Evolutionary conservation across 2,888 invertebrate genomes (phyloP), one percentile per base, ranked within the genome.

Genomic region (Ormyrus rosae): DNA sequence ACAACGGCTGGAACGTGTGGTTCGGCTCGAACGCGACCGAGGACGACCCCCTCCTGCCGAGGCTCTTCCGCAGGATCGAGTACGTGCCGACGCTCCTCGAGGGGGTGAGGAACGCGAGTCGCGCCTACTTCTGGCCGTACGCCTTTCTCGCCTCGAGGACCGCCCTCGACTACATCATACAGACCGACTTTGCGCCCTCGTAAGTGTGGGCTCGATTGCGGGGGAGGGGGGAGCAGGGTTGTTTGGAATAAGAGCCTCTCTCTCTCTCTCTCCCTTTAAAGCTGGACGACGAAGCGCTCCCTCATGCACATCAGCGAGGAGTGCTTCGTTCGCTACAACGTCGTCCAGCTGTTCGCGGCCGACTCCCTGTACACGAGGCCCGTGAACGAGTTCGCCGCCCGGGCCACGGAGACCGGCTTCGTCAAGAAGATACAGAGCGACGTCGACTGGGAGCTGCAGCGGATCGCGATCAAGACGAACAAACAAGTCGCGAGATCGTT

Each of bases 71-170:
- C 84, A 93, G 94, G 87, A 90, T 95, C 81, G 95, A 96, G 87
- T 92, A 94, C 13, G 94, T 96, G 2, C 92, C 94, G 0, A 92
- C 92, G 69, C 91, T 96, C 2, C 92, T 93, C 84, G 92, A 94
- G 10, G 96, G 96, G 0, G 92, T 96, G 6, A 93, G 92, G 70
- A 96, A 96, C 87, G 94, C 94, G 0, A 95, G 95, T 0, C 93
- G 93, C 84, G 95, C 95, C 5, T 95, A 95, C 86, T 95, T 96
- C 86, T 95, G 95, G 94, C 94, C 95, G 0, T 95, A 96, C 85
- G 95, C 96, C 0, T 96, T 96, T 87, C 90, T 96, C 0, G 95
- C 95, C 9, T 96, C 96, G 0, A 91, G 92, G 84, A 93, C 94
- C n/a, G 93, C 95, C 85, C 91, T 96, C 11, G 94, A 95, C 86